Conservation (phyloP, 2,888 invertebrate genomes). For the Tortricodes alternella region DNA sequence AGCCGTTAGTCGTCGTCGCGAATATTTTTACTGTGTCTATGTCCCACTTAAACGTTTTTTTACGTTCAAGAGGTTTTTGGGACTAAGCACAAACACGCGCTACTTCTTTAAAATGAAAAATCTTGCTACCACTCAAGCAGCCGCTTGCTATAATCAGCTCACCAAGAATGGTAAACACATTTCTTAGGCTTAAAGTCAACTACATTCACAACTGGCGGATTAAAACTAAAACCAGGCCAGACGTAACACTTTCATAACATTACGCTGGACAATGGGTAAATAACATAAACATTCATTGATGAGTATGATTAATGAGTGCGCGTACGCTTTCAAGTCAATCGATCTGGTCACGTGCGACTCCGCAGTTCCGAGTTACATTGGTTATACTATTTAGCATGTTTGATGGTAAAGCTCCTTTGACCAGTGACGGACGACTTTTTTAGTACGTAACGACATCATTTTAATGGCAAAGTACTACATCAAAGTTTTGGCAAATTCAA, state of each 20-base stretch:
- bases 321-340: conserved; percentile 12
- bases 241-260: conserved; percentile 24
- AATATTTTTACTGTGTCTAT: too few species aligned
- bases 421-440: background rate
- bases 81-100: too few species aligned
- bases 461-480: background rate
- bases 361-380: conserved; percentile 14
- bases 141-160: too few species aligned
- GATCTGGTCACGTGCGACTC: conserved; percentile 3
- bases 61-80: too few species aligned
- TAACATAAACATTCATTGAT: conserved; percentile 16
- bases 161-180: too few species aligned
- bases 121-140: too few species aligned
- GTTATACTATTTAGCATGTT: conserved; percentile 3
- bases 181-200: background rate
- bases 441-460: background rate
- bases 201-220: conserved; percentile 12
- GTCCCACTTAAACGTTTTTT: too few species aligned
- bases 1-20: too few species aligned
- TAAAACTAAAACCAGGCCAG: conserved; percentile 15
- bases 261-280: conserved; percentile 14
- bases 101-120: too few species aligned
- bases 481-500: too few species aligned
- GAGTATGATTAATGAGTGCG: conserved; percentile 15
- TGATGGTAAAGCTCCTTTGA: background rate